A percentile compares a stretch with the other conserved stretches of the same genome.
These are phyloP conservation scores for Meteorus colon DNA, from an alignment of 2,888 invertebrate genomes.

Conservation along the genomic window DNA sequence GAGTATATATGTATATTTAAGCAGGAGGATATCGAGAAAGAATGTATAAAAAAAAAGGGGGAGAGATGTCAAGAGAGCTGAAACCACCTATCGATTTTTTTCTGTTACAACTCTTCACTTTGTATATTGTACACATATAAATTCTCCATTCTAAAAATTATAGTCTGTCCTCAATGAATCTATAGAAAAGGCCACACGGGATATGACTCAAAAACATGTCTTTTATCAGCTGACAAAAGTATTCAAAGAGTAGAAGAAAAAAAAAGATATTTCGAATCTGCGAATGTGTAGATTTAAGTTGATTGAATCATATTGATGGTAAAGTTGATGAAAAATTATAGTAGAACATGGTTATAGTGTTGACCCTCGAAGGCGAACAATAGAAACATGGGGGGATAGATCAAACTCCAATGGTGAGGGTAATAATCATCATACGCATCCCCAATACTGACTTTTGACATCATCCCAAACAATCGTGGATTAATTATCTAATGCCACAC, in stretches of 20 bases:
- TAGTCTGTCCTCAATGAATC: too few species aligned
- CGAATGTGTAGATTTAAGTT: neutral
- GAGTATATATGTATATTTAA: neutral
- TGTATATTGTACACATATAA: neutral
- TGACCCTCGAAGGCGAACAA: neutral
- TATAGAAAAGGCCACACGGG: too few species aligned
- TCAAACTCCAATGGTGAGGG: neutral
- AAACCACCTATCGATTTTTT: slow-evolving; percentile 7
- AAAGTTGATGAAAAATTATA: neutral
- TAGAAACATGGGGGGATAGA: neutral
- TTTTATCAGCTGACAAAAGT: too few species aligned
- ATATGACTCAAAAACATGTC: too few species aligned
- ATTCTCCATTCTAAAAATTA: too few species aligned
- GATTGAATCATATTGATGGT: neutral
- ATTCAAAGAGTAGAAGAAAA: too few species aligned
- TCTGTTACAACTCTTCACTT: neutral
- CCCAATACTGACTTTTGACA: slow-evolving; percentile 15
- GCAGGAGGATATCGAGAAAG: neutral
- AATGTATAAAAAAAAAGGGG: slow-evolving; percentile 2
- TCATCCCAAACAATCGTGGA: slow-evolving; percentile 47
- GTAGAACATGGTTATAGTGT: too few species aligned
- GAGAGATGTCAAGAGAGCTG: neutral
- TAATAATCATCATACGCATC: neutral
- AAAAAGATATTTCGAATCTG: too few species aligned
- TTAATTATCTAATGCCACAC: slow-evolving; percentile 71